phyloP scores from a whole-genome alignment of 2,113 vertebrate genomes.

The Pristiophorus japonicus region DNA sequence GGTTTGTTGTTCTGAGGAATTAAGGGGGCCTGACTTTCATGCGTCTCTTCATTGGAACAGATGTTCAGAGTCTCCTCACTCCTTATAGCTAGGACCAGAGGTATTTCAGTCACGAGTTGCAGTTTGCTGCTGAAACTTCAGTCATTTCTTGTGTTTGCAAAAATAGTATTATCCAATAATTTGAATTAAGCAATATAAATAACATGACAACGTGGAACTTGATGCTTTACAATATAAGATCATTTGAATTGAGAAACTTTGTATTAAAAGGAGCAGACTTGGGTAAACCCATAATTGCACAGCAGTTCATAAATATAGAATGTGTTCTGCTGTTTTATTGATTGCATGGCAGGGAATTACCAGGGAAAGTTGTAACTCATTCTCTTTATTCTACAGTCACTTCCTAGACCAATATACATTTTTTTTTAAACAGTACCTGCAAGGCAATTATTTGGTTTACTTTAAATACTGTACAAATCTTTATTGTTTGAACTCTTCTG shows the following conservation, averaged over 20 bases:
- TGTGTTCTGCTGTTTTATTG: not conserved
- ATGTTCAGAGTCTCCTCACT: not conserved
- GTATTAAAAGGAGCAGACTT: not conserved
- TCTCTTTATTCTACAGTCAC: not conserved
- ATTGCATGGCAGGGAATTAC: not conserved
- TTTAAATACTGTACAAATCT: not conserved
- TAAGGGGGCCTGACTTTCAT: not conserved
- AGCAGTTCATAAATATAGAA: not conserved
- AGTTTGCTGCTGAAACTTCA: not conserved
- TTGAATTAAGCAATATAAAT: not conserved
- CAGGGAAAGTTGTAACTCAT: not conserved
- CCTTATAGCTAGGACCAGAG: not conserved
- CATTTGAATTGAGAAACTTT: not conserved
- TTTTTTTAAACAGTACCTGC: not conserved
- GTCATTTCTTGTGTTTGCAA: not conserved
- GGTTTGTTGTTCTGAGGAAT: not conserved
- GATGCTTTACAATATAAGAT: not conserved
- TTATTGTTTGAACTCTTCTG: not conserved
- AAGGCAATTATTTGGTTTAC: not conserved
- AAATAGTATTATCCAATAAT: not conserved
- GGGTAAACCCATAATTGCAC: not conserved
- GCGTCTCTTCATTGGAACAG: not conserved
- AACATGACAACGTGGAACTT: not conserved
- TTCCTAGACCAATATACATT: not conserved
- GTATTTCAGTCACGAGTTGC: not conserved